Base-by-base conservation (phyloP, 2,888 invertebrate genomes). In the Lithosia quadra region DNA sequence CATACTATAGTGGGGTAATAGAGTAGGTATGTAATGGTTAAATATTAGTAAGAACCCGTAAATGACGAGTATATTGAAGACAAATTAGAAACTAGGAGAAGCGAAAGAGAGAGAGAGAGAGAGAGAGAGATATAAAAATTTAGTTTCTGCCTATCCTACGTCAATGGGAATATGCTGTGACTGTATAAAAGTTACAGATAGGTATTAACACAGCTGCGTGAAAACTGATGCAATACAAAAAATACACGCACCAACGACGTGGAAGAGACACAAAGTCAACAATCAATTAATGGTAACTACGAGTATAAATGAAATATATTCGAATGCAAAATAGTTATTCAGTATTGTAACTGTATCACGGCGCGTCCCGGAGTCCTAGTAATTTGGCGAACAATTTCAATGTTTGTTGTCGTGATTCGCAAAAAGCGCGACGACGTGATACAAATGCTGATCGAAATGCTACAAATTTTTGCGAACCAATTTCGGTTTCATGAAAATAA, bases 381-480 rank as follows among this genome's bases (percentile, higher is more conserved):
- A 83, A 85, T 86, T 86, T 81, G 73, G 73, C 67, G 71, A 76
- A 76, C 85, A 84, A 85, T 86, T 84, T 82, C 79, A 80, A 84
- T 84, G 84, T 86, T 86, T 86, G 84, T 80, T 70, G 77, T 74
- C 68, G 81, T 81, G 86, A 85, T 86, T 86, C 81, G 76, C 82
- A 85, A 84, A 84, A 85, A 81, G 79, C 81, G 72, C 71, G 39
- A 9, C 68, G 57, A 84, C 85, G 86, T 86, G 86, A 72, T 74
- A 57, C n/a, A 85, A 84, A 73, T 86, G 36, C 62, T 49, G 67
- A 82, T 67, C 67, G 72, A 69, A 73, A 71, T 53, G 66, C 72
- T 69, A 76, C 77, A 72, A 72, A 74, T 80, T 79, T 74, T 76
- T 76, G 67, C 15, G 36, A 77, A 81, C 63, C 75, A 77, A 77